Conservation (phyloP, 2,113 vertebrate species). For the Clarias macrocephalus region DNA sequence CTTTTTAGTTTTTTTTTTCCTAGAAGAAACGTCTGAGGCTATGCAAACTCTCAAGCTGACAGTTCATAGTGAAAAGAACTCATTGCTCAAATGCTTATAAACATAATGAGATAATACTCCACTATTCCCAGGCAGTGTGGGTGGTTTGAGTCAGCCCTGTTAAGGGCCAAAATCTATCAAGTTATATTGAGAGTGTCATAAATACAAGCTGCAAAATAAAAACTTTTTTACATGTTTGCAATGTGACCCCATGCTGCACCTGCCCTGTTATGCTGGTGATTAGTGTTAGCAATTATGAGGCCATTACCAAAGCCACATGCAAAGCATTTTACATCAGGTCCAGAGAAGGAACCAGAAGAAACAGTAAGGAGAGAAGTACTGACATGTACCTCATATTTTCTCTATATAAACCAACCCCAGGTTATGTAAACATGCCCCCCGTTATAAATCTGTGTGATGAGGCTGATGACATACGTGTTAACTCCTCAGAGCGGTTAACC, state of each 20-base stretch:
- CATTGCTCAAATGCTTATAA: constrained; percentile 52
- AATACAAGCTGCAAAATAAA: background rate
- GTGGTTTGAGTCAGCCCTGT: constrained; percentile 57
- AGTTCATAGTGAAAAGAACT: constrained; percentile 57
- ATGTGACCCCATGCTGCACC: background rate
- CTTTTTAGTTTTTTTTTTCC: constrained; percentile 28
- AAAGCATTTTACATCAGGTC: background rate
- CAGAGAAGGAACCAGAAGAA: background rate
- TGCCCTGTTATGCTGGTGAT: background rate
- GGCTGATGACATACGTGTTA: constrained; percentile 17
- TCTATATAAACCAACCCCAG: background rate
- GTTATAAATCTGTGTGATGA: background rate
- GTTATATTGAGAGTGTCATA: background rate
- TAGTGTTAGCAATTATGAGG: background rate
- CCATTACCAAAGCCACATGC: background rate
- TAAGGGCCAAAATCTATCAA: background rate
- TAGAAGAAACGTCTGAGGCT: constrained; percentile 42
- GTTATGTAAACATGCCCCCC: constrained; percentile 18
- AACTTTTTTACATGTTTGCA: constrained; percentile 5
- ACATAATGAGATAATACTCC: constrained; percentile 47
- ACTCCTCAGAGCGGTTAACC: constrained; percentile 24
- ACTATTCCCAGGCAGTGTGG: constrained; percentile 50
- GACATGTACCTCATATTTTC: background rate
- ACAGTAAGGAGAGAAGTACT: background rate
- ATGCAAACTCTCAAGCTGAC: constrained; percentile 58